Percentiles rank a stretch among this genome's conserved stretches.
phyloP scores from a whole-genome alignment of 2,113 vertebrate species.

The Oncorhynchus nerka region DNA sequence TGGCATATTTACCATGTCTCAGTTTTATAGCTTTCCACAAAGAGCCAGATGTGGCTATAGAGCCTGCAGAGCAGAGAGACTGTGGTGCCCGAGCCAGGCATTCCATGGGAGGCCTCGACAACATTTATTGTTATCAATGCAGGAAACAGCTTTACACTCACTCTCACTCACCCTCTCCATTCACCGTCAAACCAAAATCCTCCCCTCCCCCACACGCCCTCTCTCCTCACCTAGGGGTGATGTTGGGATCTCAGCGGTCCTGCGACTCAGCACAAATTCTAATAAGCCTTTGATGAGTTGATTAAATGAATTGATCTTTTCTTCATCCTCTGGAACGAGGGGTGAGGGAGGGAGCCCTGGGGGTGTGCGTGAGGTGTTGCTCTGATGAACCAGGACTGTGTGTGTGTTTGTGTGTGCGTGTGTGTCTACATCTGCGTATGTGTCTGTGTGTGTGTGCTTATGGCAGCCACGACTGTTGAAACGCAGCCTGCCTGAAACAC shows the following conservation, averaged over 20 bases:
- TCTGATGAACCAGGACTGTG: not conserved
- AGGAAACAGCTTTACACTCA: not conserved
- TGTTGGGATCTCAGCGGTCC: conserved; percentile 1
- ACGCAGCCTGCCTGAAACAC: conserved; percentile 25
- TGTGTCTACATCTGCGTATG: not conserved
- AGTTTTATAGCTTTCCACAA: conserved; percentile 7
- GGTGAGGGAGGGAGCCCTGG: not conserved
- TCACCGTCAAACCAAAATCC: not conserved
- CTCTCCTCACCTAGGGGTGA: not conserved
- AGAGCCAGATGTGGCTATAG: not conserved
- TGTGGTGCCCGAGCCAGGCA: not conserved
- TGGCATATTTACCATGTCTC: not conserved
- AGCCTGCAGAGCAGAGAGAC: not conserved
- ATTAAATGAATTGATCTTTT: conserved; percentile 21
- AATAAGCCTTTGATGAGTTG: conserved; percentile 38
- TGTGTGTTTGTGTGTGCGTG: conserved; percentile 8
- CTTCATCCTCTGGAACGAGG: not conserved
- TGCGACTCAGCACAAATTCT: conserved; percentile 13
- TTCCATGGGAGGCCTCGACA: too few species aligned
- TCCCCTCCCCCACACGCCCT: not conserved
- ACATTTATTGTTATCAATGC: too few species aligned
- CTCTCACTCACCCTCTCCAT: not conserved
- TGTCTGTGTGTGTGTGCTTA: not conserved
- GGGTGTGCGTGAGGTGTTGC: not conserved
- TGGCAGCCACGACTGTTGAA: conserved; percentile 20